Base-by-base conservation (phyloP, 1,140 invertebrate genomes). In the Sesamia nonagrioides region DNA sequence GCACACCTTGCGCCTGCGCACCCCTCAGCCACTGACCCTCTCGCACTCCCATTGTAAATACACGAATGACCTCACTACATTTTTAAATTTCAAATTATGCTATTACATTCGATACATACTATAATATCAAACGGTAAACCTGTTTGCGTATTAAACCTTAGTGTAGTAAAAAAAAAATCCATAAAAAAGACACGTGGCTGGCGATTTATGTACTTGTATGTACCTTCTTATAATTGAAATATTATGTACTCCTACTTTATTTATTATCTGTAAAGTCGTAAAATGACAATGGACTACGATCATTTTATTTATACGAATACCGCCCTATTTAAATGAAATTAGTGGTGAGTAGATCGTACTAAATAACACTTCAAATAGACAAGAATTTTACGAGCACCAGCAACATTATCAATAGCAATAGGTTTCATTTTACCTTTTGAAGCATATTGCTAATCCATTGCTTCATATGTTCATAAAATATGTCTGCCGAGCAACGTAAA, bases 1-100 rank as follows among this genome's bases (percentile, higher is more conserved):
- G 81, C 86, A 92, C 92, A 93, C 92, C 92, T 93, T 93, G 91
- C 89, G 89, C 83, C 71, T 42, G 83, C 81, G 77, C 88, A 88
- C 90, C 89, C 93, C 86, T 87, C 90, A 84, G 84, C 75, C 80
- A 87, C 84, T 89, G 89, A 91, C 89, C 92, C 91, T 81, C 81
- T 48, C 84, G 74, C 87, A 86, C 83, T 91, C 88, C 86, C 83
- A 85, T 87, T 89, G 87, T 89, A 75, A 75, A 75, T 63, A 77
- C 74, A 77, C 74, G 17, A 54, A 45, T 56, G 48, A 77, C 74
- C 74, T 77, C 74, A 66, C 61, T 52, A 40, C 71, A 40, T 73
- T 52, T 73, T 75, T 48, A 61, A 61, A 75, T 68, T 77, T 68
- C 27, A 77, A 77, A 77, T 77, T 77, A 68, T 56, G 50, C 74